A percentile compares a stretch with the other conserved stretches of the same genome.
Evolutionary conservation across 1,140 invertebrate species (phyloP).

Genomic region (Hyles vespertilio): DNA sequence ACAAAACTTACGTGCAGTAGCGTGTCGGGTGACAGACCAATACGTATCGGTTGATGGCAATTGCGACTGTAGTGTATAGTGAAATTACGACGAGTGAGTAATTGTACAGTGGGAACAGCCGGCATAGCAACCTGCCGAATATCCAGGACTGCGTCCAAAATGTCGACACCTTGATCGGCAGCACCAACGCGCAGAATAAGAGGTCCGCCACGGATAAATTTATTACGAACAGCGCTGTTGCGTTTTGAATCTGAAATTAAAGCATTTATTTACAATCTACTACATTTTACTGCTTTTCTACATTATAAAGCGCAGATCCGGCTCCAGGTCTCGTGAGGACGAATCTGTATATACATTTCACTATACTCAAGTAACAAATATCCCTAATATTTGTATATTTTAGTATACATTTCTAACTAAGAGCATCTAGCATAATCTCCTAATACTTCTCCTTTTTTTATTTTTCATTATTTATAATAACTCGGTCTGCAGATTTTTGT

Average conservation of each 20-base stretch:
- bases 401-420: too few species aligned
- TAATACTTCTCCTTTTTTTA: too few species aligned
- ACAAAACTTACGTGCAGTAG: constrained; percentile 81
- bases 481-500: too few species aligned
- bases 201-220: constrained; percentile 85
- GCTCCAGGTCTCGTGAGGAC: too few species aligned
- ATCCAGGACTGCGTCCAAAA: constrained; percentile 83
- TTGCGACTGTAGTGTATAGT: constrained; percentile 84
- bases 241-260: constrained; percentile 81
- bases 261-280: too few species aligned
- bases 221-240: constrained; percentile 87
- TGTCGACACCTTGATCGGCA: constrained; percentile 83
- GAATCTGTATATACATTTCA: too few species aligned
- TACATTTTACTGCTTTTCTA: too few species aligned
- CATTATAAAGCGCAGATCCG: too few species aligned
- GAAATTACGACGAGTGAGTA: constrained; percentile 85
- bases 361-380: too few species aligned
- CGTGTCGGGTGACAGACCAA: constrained; percentile 85
- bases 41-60: constrained; percentile 85
- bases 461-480: too few species aligned
- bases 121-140: constrained; percentile 79
- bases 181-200: constrained; percentile 85
- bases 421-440: too few species aligned
- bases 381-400: too few species aligned
- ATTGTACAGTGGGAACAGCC: constrained; percentile 82